Evolutionary conservation across 2,888 invertebrate genomes (phyloP).

Genomic region (Campoplex capitator): DNA sequence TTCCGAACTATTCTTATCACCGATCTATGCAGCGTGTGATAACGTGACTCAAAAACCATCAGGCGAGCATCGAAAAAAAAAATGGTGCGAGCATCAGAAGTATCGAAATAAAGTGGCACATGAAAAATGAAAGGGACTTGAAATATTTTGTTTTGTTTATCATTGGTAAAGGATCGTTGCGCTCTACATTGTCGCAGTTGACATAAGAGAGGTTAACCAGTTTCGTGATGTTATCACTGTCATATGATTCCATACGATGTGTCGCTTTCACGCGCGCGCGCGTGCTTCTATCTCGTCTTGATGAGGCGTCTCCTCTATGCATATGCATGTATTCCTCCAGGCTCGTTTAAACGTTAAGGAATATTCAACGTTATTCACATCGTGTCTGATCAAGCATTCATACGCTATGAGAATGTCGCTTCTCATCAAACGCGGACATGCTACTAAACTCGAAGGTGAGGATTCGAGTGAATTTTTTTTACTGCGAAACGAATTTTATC

Average conservation of each 20-base stretch:
- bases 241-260: neutral
- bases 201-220: conserved; percentile 5
- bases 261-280: neutral
- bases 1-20: neutral
- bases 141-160: neutral
- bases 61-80: neutral
- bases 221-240: conserved; percentile 15
- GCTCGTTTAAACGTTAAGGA: conserved; percentile 33
- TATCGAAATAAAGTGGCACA: conserved; percentile 1
- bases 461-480: neutral
- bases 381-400: conserved; percentile 47
- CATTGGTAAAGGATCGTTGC: neutral
- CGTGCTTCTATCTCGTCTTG: conserved; percentile 20
- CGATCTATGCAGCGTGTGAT: neutral
- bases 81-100: neutral
- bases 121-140: conserved; percentile 1
- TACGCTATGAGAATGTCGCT: conserved; percentile 38
- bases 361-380: conserved; percentile 52
- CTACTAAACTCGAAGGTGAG: conserved; percentile 12
- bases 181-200: conserved; percentile 10
- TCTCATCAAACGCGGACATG: conserved; percentile 21
- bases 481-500: neutral
- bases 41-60: neutral
- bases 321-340: conserved; percentile 23
- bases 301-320: conserved; percentile 35